Base-by-base conservation (phyloP, 92 coral and sea anemone species). In the Metridium senile region DNA sequence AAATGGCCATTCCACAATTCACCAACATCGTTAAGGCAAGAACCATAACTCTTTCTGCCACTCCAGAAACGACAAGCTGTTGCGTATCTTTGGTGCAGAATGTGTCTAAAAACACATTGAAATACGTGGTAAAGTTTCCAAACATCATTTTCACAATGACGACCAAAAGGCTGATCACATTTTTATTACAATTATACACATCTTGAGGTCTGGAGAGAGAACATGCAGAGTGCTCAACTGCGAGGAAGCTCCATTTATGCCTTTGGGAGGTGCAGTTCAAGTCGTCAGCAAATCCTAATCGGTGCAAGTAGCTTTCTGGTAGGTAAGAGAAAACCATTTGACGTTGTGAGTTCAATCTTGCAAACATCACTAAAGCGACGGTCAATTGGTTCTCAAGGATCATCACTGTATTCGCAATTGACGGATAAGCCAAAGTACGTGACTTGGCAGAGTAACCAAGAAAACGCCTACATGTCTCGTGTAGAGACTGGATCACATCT, bases 21-120 rank as follows among this genome's bases (percentile, higher is more conserved):
- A 93, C 93, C 62, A 95, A 69, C 97, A 95, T 89, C 43, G 93
- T 89, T 47, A 95, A 72, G 17, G 84, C 86, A 17, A 95, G 81
- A 35, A 95, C 72, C 66, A 95, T 73, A 2, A 77, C 84, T 81
- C 99, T 80, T 43, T 87, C 99, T 9, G 91, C 85, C 51, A 93
- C 96, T 59, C 86, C 91, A 0, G 86, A 87, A 26, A 31, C 78
- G 43, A 71, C 75, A 11, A 78, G 76, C 33, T 84, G 73, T 13
- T 70, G 69, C 39, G 56, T 79, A 16, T 34, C 61, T 17, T 18
- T 26, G 17, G 57, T 13, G 34, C 35, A 73, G 75, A 90, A 90
- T 1, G 97, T 93, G 53, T 79, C 85, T 58, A 22, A 56, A 33
- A 90, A 72, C 35, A 93, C 82, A 72, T 91, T 88, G 39, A 88